Evolutionary conservation across 2,888 invertebrate species (phyloP).

Genomic region (Apeira syringaria): DNA sequence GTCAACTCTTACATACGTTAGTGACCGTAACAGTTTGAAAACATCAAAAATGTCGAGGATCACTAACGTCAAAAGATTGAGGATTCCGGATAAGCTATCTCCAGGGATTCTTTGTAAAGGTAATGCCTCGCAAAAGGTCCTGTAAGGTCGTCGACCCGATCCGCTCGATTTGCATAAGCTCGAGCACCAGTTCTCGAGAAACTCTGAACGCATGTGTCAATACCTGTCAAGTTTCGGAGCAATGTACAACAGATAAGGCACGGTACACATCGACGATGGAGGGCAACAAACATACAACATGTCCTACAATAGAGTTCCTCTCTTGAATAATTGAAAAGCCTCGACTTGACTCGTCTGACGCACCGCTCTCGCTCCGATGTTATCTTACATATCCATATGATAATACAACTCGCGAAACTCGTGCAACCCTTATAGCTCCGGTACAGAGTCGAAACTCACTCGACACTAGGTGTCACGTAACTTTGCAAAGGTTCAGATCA

Average conservation of each 20-base stretch:
- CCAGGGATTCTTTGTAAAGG: conserved; percentile 1
- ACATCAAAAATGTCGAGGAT: conserved; percentile 13
- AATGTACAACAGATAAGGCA: conserved; percentile 39
- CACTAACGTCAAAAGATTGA: conserved; percentile 6
- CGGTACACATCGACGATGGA: conserved; percentile 37
- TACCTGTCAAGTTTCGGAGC: conserved; percentile 34
- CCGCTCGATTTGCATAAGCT: conserved; percentile 23
- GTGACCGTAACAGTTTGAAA: too few species aligned
- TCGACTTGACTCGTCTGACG: conserved; percentile 45
- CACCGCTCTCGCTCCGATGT: conserved; percentile 49
- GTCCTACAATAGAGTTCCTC: conserved; percentile 52
- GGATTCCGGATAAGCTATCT: conserved; percentile 11
- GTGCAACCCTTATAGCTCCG: conserved; percentile 11
- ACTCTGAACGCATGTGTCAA: conserved; percentile 34
- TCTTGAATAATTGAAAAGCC: conserved; percentile 70
- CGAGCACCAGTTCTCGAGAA: conserved; percentile 23
- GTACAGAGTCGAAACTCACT: conserved; percentile 34
- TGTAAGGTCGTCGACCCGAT: conserved; percentile 23
- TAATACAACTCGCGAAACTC: conserved; percentile 19
- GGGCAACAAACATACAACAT: conserved; percentile 44
- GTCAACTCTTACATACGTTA: too few species aligned
- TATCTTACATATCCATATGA: conserved; percentile 43
- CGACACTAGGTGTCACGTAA: conserved; percentile 18
- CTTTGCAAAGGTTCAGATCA: conserved; percentile 48
- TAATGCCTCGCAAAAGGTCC: conserved; percentile 7